These are phyloP conservation scores for Campoplex capitator DNA, from an alignment of 2,888 invertebrate genomes.

Conservation along the genomic window DNA sequence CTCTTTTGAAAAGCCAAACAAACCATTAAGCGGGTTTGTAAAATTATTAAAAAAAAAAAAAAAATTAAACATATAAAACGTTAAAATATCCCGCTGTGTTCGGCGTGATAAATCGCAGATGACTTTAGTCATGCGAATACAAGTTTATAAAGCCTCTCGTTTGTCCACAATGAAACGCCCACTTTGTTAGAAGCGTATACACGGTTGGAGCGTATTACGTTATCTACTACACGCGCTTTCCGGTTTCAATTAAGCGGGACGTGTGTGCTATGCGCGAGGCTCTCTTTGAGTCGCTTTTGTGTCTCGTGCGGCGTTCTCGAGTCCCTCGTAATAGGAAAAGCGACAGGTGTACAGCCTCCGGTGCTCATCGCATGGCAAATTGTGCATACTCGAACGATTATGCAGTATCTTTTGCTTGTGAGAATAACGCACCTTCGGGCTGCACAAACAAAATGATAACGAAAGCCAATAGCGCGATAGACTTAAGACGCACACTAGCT, in stretches of 20 bases:
- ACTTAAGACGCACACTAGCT: not conserved
- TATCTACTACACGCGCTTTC: conserved; percentile 61
- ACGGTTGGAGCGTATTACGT: conserved; percentile 40
- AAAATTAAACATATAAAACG: not conserved
- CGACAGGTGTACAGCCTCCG: conserved; percentile 56
- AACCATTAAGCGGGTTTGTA: not conserved
- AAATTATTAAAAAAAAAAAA: not conserved
- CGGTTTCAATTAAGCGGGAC: conserved; percentile 72
- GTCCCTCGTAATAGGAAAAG: conserved; percentile 2
- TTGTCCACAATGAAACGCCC: conserved; percentile 72
- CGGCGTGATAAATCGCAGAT: conserved; percentile 23
- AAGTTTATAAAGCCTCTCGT: conserved; percentile 70
- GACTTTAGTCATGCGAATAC: conserved; percentile 24
- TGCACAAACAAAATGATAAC: conserved; percentile 43
- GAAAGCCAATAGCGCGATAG: conserved; percentile 53
- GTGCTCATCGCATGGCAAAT: conserved; percentile 21
- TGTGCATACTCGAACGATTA: conserved; percentile 9
- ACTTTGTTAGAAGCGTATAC: conserved; percentile 57
- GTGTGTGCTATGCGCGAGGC: not conserved
- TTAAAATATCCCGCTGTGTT: not conserved
- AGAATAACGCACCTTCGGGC: conserved; percentile 26
- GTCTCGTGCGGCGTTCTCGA: conserved; percentile 2
- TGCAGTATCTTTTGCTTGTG: not conserved
- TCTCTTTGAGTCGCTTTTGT: conserved; percentile 31
- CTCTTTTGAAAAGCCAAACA: not conserved